phyloP scores from a whole-genome alignment of 1,140 invertebrate species.

The Thaumatotibia leucotreta region DNA sequence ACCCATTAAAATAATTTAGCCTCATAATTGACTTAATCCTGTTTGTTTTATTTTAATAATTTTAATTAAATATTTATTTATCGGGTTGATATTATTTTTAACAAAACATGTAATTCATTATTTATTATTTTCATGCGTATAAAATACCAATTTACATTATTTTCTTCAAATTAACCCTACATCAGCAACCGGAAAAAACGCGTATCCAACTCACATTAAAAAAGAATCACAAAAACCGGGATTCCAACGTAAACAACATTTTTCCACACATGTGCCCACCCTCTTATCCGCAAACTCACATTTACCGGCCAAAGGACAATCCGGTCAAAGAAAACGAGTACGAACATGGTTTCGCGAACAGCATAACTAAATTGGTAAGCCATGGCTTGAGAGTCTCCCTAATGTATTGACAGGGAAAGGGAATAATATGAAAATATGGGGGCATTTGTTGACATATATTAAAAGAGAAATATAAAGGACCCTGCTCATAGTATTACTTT shows the following conservation, averaged over 20 bases:
- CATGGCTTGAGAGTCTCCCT: background rate
- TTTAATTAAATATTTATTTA: too few relatives aligned
- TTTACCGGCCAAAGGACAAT: background rate
- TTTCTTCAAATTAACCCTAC: too few relatives aligned
- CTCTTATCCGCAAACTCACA: background rate
- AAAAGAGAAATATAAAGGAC: too few relatives aligned
- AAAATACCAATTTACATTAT: too few relatives aligned
- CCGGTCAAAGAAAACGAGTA: background rate
- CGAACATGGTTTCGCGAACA: background rate
- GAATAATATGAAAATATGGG: background rate
- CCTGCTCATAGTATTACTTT: too few relatives aligned
- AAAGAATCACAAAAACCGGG: background rate
- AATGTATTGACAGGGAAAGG: background rate
- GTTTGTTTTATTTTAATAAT: too few relatives aligned
- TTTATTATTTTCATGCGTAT: too few relatives aligned
- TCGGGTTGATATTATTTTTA: too few relatives aligned
- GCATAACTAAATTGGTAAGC: background rate
- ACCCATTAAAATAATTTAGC: too few relatives aligned
- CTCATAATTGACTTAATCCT: too few relatives aligned
- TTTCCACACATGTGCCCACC: background rate
- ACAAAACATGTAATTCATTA: too few relatives aligned
- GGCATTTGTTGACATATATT: background rate
- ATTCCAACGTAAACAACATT: background rate
- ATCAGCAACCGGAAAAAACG: background rate
- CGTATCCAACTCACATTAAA: background rate